phyloP scores from a whole-genome alignment of 2,888 invertebrate genomes.

The Alcis repandata region DNA sequence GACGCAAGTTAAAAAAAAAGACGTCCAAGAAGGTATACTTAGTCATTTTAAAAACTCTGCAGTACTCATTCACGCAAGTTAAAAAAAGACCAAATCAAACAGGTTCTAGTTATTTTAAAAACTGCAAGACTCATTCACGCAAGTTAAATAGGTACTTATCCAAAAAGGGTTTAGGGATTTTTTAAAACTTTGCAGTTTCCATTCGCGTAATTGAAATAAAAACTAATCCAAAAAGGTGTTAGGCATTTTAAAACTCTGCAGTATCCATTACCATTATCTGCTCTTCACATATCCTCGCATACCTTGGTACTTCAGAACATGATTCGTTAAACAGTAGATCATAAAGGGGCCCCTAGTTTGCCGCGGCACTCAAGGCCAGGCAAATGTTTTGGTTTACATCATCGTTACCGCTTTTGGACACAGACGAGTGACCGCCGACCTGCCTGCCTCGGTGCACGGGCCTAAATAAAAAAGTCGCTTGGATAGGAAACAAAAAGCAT shows the following conservation, averaged over 20 bases:
- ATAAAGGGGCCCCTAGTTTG: constrained; percentile 60
- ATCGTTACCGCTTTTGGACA: constrained; percentile 64
- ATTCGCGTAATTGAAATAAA: not conserved
- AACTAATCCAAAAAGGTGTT: not conserved
- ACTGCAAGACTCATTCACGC: no score
- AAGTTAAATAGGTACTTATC: no score
- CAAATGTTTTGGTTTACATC: constrained; percentile 67
- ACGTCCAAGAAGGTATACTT: no score
- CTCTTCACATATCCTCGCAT: constrained; percentile 12
- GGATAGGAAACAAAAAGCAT: constrained; percentile 5
- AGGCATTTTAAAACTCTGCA: constrained; percentile 11
- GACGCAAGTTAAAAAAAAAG: no score
- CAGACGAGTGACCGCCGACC: constrained; percentile 60
- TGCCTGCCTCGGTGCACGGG: constrained; percentile 41
- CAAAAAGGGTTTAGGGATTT: no score
- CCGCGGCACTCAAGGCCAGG: constrained; percentile 65
- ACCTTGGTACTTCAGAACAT: constrained; percentile 33
- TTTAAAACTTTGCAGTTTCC: no score
- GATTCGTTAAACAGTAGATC: constrained; percentile 48
- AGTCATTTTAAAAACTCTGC: no score
- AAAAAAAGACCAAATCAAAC: no score
- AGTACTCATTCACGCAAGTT: no score
- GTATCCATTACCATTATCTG: constrained; percentile 29
- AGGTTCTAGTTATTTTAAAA: no score
- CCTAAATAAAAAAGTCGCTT: constrained; percentile 18